Base-by-base conservation (phyloP, 2,888 invertebrate species). In the Andrena trimmerana region DNA sequence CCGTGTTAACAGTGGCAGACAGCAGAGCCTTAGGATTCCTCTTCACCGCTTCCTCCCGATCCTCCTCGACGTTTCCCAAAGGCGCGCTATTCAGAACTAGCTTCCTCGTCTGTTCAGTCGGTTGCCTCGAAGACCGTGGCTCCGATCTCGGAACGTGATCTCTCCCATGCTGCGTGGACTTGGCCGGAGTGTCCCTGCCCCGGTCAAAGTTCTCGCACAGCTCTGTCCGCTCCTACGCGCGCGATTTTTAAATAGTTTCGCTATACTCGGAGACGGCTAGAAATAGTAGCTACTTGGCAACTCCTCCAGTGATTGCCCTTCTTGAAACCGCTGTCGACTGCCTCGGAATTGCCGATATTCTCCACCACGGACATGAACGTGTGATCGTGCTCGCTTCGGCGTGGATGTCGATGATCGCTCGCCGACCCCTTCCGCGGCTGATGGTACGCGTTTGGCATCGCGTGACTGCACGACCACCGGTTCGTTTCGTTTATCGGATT, bases 331-430 rank as follows among this genome's bases (percentile, higher is more conserved):
- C 78, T 71, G 16, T 86, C 85, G 29, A 81, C 77, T 1, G 66
- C 57, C 13, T 68, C 81, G 0, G 65, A 75, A 16, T 82, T 73
- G 6, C 81, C 48, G 2, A 77, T 24, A 7, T 81, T 78, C 13
- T 67, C 68, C 31, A 79, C 63, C 24, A 74, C 59, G 3, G 54
- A 29, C 3, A 71, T 48, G 0, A 85, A 24, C 33, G 63, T 29
- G 0, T 42, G 77, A 8, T 84, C 81, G 31, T 71, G 71, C 2
- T 89, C 84, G 48, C 10, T 66, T 62, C 79, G 81, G n/a, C 82
- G 78, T 2, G 52, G 73, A 27, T 81, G 78, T 20, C 70, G 81
- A 67, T 78, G 78, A n/a, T 33, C 24, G 2, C 27, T 73, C 8
- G 68, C 50, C 60, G 67, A 63, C 16, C 67, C 66, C 75, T 62